A percentile compares a stretch with the other conserved stretches of the same genome.
Conservation (phyloP, 2,888 invertebrate species). For the Argynnis bischoffii region DNA sequence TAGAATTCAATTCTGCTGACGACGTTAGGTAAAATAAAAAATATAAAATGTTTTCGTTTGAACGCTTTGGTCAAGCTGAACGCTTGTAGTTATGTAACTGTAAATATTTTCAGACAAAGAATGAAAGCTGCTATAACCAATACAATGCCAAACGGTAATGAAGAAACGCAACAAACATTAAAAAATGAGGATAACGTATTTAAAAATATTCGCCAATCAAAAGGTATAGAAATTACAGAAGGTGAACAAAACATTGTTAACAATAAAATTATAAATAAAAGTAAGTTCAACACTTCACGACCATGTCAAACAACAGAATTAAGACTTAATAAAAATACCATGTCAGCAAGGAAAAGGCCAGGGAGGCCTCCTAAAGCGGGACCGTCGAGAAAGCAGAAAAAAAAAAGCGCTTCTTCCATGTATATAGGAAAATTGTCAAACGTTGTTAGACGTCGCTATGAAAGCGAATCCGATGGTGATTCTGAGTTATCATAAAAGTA, state of each 20-base stretch:
- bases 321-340: neutral
- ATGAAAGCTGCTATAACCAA: slow-evolving; percentile 48
- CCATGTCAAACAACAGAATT: slow-evolving; percentile 1
- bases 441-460: slow-evolving; percentile 12
- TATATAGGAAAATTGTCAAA: slow-evolving; percentile 33
- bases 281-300: neutral
- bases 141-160: slow-evolving; percentile 34
- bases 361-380: slow-evolving; percentile 25
- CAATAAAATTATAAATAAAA: neutral
- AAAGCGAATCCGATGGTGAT: slow-evolving; percentile 22
- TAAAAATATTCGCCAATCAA: neutral
- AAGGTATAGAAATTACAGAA: slow-evolving; percentile 30
- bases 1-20: slow-evolving; percentile 61
- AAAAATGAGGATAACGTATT: neutral
- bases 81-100: neutral
- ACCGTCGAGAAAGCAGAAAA: slow-evolving; percentile 28
- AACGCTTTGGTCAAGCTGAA: neutral
- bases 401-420: slow-evolving; percentile 15
- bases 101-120: slow-evolving; percentile 52
- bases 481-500: neutral
- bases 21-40: slow-evolving; percentile 53
- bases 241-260: slow-evolving; percentile 6
- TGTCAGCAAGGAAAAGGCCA: slow-evolving; percentile 21
- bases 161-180: slow-evolving; percentile 29
- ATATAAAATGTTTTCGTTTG: neutral